phyloP scores from a whole-genome alignment of 2,113 vertebrate species.

The Isurus oxyrinchus region DNA sequence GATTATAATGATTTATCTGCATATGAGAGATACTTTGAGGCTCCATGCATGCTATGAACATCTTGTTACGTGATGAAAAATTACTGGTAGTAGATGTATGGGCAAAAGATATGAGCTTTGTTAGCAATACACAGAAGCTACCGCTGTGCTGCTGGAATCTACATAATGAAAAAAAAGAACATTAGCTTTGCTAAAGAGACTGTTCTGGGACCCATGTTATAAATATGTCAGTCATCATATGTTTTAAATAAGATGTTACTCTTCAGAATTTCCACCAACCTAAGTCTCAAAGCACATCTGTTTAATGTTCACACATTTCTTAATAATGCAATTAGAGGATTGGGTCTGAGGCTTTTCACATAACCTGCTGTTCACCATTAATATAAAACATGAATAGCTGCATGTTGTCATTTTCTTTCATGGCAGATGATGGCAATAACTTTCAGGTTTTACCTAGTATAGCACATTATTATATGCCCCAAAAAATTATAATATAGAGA shows the following conservation, averaged over 20 bases:
- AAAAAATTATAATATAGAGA: background rate
- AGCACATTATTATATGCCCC: background rate
- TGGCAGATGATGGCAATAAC: background rate
- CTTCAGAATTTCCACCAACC: background rate
- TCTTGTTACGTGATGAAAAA: background rate
- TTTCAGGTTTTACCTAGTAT: background rate
- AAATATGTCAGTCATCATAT: constrained; percentile 7
- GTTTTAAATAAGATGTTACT: background rate
- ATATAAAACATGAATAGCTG: background rate
- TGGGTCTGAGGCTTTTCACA: background rate
- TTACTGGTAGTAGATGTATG: background rate
- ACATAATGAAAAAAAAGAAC: background rate
- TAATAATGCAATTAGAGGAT: constrained; percentile 18
- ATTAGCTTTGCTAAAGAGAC: background rate
- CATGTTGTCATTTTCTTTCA: background rate
- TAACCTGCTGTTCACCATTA: background rate
- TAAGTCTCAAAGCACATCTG: background rate
- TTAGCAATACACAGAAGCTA: background rate
- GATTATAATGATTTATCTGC: background rate
- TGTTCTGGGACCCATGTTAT: background rate
- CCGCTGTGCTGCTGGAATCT: background rate
- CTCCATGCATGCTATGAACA: background rate
- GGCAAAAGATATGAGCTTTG: background rate
- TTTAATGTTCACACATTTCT: background rate
- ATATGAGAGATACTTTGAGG: background rate